A percentile compares a stretch with the other conserved stretches of the same genome.
Evolutionary conservation across 2,797 vertebrate species (phyloP).

Genomic region (Eidolon dupreanum): DNA sequence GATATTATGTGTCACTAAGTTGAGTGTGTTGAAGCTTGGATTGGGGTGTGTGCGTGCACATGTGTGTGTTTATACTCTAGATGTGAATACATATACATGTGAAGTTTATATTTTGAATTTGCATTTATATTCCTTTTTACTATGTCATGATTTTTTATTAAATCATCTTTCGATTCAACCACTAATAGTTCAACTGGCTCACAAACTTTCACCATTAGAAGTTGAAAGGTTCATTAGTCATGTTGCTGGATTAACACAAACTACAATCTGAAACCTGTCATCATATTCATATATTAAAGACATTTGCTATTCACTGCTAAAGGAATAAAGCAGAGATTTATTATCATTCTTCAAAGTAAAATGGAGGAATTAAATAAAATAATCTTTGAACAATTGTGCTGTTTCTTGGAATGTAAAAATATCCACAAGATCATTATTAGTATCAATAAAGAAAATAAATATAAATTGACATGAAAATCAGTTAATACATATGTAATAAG

Average conservation of each 20-base stretch:
- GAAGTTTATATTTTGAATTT: conserved; percentile 43
- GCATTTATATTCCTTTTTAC: background rate
- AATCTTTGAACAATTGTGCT: background rate
- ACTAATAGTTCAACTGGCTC: background rate
- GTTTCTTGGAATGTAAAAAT: background rate
- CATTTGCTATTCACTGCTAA: background rate
- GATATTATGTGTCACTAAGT: background rate
- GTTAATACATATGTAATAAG: background rate
- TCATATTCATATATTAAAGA: background rate
- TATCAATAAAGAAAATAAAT: background rate
- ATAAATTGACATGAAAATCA: background rate
- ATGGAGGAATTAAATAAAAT: background rate
- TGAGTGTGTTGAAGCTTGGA: background rate
- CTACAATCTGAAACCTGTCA: conserved; percentile 39
- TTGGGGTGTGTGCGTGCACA: background rate
- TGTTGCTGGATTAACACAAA: background rate
- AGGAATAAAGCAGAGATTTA: background rate
- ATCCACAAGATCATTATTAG: background rate
- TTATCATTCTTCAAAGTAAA: background rate
- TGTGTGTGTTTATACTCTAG: background rate
- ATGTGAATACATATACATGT: background rate
- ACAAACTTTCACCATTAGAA: conserved; percentile 56
- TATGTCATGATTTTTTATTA: background rate
- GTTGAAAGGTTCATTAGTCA: conserved; percentile 59
- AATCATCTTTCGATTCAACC: conserved; percentile 41